Evolutionary conservation across 2,113 vertebrate genomes (phyloP), one percentile per base, ranked within the genome.

Genomic region (Pontoporia blainvillei): DNA sequence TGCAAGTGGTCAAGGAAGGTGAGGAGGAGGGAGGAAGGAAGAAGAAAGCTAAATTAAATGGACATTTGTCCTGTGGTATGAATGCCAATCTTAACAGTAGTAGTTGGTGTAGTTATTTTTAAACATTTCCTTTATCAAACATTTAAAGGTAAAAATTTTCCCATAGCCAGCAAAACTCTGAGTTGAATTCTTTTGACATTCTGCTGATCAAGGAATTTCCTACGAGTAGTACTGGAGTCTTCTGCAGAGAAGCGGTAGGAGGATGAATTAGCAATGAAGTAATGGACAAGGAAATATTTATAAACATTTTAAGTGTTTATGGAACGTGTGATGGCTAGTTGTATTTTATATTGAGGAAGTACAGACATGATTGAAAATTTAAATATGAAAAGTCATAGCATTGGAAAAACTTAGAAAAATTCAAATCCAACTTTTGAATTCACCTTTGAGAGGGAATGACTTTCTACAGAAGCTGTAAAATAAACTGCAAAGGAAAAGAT

Each of bases 101-200:
- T 95, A 52, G 78, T 92, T 59, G 12, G n/a, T 66, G 36, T 90
- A 72, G 96, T 96, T 98, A 98, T 95, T 93, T 97, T 97, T 96
- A 97, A 73, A 52, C 54, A 79, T 95, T 96, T 96, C 72, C 94
- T 97, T 97, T 96, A 96, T 97, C 94, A 97, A 91, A 97, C 82
- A 96, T 97, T 96, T 96, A 96, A 96, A 97, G 95, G 95, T 94
- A 97, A 94, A 90, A 78, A 2, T 87, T 97, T 95, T 82, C 54
- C 62, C 90, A 52, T 86, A 93, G 83, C 89, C n/a, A 95, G 96
- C 79, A 96, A 90, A 94, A 95, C 79, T 87, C 76, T 94, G 61
- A 96, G 84, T 36, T 96, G 94, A 95, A 69, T 86, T 94, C 75
- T 95, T 69, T 66, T 96, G 93, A 94, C 95, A 91, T 96, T 95